These are phyloP conservation scores for Neodiprion pinetum DNA, from an alignment of 1,140 invertebrate genomes.

Conservation along the genomic window DNA sequence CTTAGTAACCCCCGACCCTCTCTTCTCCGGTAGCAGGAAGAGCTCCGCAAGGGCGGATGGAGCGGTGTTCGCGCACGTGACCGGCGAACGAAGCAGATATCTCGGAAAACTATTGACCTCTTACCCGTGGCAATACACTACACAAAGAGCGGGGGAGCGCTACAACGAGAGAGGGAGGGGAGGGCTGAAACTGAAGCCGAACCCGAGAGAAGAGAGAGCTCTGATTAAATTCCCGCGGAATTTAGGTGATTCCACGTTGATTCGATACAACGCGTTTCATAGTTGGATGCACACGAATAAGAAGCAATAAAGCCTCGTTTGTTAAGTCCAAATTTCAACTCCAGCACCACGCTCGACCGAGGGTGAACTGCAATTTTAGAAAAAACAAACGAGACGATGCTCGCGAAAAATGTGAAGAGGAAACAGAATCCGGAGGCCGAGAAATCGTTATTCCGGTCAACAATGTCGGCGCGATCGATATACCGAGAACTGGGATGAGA, in stretches of 20 bases:
- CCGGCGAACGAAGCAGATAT: constrained; percentile 34
- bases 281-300: constrained; percentile 48
- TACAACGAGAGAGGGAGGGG: background rate
- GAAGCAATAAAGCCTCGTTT: constrained; percentile 47
- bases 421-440: too few species aligned
- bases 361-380: background rate
- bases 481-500: too few species aligned
- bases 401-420: too few species aligned
- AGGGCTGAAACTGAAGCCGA: constrained; percentile 10
- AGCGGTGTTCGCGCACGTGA: constrained; percentile 39
- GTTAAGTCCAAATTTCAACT: constrained; percentile 25
- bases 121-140: constrained; percentile 6
- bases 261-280: constrained; percentile 52
- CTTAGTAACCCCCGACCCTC: background rate
- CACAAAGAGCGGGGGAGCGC: background rate
- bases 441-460: too few species aligned
- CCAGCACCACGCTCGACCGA: background rate
- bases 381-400: too few species aligned
- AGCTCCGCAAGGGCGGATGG: background rate
- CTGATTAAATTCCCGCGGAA: constrained; percentile 51
- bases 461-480: too few species aligned
- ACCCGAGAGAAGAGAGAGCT: constrained; percentile 18
- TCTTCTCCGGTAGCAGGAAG: too few species aligned
- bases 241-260: constrained; percentile 49
- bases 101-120: constrained; percentile 42